Conservation (phyloP, 2,797 vertebrate genomes). For the Myripristis murdjan region DNA sequence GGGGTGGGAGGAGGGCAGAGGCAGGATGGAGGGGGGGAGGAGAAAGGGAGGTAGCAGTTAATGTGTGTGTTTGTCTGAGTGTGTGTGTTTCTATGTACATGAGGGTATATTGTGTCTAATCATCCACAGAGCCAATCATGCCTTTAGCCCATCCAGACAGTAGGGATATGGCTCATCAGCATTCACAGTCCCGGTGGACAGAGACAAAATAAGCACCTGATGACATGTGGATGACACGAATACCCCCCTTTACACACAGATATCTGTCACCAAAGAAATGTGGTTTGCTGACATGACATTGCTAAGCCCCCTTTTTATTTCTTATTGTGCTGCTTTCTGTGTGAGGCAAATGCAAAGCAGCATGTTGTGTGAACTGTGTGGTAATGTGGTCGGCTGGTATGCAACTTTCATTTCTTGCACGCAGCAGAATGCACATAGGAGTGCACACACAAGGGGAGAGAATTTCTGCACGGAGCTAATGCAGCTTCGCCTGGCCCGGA, state of each 20-base stretch:
- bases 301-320: constrained; percentile 39
- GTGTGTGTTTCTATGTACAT: constrained; percentile 48
- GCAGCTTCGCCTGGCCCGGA: constrained; percentile 29
- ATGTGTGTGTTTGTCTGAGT: constrained; percentile 31
- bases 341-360: constrained; percentile 18
- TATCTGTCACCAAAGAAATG: constrained; percentile 52
- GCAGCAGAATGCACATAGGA: constrained; percentile 35
- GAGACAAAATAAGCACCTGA: constrained; percentile 57
- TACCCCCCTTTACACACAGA: constrained; percentile 30
- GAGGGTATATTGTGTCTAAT: constrained; percentile 48
- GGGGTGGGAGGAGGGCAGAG: constrained; percentile 30
- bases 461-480: constrained; percentile 22
- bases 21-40: constrained; percentile 39
- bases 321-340: constrained; percentile 27
- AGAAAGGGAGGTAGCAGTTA: constrained; percentile 62
- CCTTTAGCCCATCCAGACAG: constrained; percentile 31
- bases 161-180: constrained; percentile 42
- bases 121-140: constrained; percentile 45
- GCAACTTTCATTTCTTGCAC: constrained; percentile 30
- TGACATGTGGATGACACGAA: constrained; percentile 75
- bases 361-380: constrained; percentile 38
- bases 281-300: constrained; percentile 58
- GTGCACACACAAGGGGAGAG: constrained; percentile 19
- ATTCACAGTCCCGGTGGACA: constrained; percentile 48
- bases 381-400: constrained; percentile 40